Evolutionary conservation across 2,888 invertebrate species (phyloP).

Genomic region (Isoperla grammatica): DNA sequence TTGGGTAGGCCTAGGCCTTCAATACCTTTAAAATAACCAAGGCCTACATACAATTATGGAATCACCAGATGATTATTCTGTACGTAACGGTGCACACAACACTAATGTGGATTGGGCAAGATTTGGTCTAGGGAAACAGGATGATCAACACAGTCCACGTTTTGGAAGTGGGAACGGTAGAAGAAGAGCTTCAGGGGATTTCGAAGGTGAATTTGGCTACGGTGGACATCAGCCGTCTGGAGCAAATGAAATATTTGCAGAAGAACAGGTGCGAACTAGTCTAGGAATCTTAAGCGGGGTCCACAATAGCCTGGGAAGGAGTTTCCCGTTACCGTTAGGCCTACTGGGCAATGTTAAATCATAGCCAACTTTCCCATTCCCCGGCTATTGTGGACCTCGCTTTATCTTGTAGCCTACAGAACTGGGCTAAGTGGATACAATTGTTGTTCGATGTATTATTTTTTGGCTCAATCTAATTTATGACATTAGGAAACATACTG

Average conservation of each 20-base stretch:
- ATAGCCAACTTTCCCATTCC: too few species aligned
- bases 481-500: too few species aligned
- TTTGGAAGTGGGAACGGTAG: conserved; percentile 49
- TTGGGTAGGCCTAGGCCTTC: too few species aligned
- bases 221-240: conserved; percentile 82
- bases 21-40: too few species aligned
- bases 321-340: too few species aligned
- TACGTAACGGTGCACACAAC: neutral
- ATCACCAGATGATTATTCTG: neutral
- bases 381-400: too few species aligned
- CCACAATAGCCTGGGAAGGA: too few species aligned
- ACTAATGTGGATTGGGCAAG: conserved; percentile 49
- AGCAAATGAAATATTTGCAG: conserved; percentile 85
- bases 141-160: conserved; percentile 42
- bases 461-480: too few species aligned
- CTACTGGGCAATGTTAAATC: too few species aligned
- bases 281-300: too few species aligned
- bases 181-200: conserved; percentile 69
- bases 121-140: conserved; percentile 46
- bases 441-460: too few species aligned
- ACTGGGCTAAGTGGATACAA: too few species aligned
- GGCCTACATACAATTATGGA: neutral
- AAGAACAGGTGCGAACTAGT: conserved; percentile 65
- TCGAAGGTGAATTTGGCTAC: conserved; percentile 68
- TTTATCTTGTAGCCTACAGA: neutral